Evolutionary conservation across 2,888 invertebrate species (phyloP).

Genomic region (Chaitophorus viminalis): DNA sequence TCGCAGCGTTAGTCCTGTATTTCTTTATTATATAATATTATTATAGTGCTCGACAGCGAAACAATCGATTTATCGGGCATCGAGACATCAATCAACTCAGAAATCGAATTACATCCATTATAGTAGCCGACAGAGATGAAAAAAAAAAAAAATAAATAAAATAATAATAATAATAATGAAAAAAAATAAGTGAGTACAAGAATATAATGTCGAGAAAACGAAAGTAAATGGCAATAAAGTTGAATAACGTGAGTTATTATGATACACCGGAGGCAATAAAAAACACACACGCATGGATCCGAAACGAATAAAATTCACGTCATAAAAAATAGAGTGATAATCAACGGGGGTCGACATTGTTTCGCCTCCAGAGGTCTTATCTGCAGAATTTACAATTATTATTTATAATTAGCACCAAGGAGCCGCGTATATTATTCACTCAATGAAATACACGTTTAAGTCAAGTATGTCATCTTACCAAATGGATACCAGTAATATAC

Average conservation of each 20-base stretch:
- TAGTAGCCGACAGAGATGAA: not conserved
- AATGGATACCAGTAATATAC: no score
- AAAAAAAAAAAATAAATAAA: not conserved
- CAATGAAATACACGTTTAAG: no score
- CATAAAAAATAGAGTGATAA: not conserved
- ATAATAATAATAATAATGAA: no score
- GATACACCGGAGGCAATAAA: not conserved
- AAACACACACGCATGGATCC: not conserved
- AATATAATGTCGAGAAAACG: not conserved
- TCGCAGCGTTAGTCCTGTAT: not conserved
- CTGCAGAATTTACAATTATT: no score
- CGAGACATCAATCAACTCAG: not conserved
- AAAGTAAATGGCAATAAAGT: not conserved
- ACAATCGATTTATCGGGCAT: not conserved
- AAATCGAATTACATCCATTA: conserved; percentile 12
- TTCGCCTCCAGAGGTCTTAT: no score
- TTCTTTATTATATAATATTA: not conserved
- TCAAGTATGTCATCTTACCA: no score
- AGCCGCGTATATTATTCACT: no score
- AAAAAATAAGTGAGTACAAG: no score
- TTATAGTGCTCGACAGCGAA: not conserved
- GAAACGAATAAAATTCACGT: not conserved
- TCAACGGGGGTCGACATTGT: no score
- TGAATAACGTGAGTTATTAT: not conserved
- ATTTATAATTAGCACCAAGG: no score